Evolutionary conservation across 1,140 invertebrate species (phyloP).

Genomic region (Pygmarrhopalites habei): DNA sequence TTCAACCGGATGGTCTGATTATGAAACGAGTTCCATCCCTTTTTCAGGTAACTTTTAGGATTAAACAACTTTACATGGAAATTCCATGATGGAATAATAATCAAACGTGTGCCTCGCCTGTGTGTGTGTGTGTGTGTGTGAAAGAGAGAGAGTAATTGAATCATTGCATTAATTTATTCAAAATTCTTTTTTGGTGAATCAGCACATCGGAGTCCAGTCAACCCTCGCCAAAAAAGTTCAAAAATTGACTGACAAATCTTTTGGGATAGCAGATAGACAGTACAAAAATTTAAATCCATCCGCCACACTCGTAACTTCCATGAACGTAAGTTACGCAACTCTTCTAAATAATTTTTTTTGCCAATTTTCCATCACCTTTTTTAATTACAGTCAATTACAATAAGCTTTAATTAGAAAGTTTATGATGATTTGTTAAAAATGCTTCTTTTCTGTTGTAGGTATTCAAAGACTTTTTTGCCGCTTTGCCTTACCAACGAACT

Average conservation of each 20-base stretch:
- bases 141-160: slow-evolving; percentile 20
- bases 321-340: slow-evolving; percentile 30
- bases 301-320: slow-evolving; percentile 24
- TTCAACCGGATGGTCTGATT: too few species aligned
- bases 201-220: slow-evolving; percentile 36
- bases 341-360: too few species aligned
- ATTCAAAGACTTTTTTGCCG: slow-evolving; percentile 31
- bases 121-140: background rate
- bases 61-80: too few species aligned
- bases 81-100: too few species aligned
- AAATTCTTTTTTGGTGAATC: too few species aligned
- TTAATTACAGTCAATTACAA: too few species aligned
- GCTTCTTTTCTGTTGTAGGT: slow-evolving; percentile 18
- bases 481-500: slow-evolving; percentile 28
- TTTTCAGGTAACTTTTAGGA: too few species aligned
- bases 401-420: too few species aligned
- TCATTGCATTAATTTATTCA: slow-evolving; percentile 28
- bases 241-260: slow-evolving; percentile 29
- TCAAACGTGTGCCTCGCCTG: too few species aligned
- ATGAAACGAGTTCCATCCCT: too few species aligned
- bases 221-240: slow-evolving; percentile 36
- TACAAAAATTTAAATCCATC: slow-evolving; percentile 29
- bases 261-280: slow-evolving; percentile 30
- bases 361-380: too few species aligned
- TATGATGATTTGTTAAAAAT: too few species aligned